A percentile compares a stretch with the other conserved stretches of the same genome.
Evolutionary conservation across 2,797 vertebrate species (phyloP).

Genomic region (Agapornis canus): DNA sequence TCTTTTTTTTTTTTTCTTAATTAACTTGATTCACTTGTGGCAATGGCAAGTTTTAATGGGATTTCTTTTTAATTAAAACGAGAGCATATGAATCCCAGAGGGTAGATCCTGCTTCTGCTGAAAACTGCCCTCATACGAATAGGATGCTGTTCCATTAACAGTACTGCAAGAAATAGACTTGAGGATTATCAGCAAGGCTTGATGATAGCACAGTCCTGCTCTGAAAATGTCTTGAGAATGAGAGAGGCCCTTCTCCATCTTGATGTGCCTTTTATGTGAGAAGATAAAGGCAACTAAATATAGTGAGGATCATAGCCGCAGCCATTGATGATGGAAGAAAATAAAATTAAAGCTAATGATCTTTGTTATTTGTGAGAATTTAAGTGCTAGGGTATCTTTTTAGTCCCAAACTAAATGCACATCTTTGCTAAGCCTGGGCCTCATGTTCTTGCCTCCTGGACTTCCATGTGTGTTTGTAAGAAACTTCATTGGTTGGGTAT

Average conservation of each 20-base stretch:
- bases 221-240: background rate
- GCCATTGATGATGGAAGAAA: background rate
- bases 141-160: constrained; percentile 30
- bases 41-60: constrained; percentile 14
- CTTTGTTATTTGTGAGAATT: background rate
- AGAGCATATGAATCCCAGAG: constrained; percentile 34
- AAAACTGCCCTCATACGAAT: background rate
- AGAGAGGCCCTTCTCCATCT: background rate
- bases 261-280: background rate
- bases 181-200: background rate
- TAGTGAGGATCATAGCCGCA: background rate
- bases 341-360: background rate
- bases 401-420: background rate
- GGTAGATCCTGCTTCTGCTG: constrained; percentile 24
- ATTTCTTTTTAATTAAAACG: constrained; percentile 49
- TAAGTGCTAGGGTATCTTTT: background rate
- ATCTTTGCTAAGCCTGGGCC: background rate
- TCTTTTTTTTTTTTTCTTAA: background rate
- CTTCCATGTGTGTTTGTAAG: background rate
- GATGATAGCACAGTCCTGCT: background rate
- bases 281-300: background rate
- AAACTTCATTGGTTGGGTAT: background rate
- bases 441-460: rapidly evolving
- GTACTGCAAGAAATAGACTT: background rate
- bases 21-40: constrained; percentile 39